Evolutionary conservation across 2,113 vertebrate species (phyloP).

Genomic region (Rafetus swinhoei): DNA sequence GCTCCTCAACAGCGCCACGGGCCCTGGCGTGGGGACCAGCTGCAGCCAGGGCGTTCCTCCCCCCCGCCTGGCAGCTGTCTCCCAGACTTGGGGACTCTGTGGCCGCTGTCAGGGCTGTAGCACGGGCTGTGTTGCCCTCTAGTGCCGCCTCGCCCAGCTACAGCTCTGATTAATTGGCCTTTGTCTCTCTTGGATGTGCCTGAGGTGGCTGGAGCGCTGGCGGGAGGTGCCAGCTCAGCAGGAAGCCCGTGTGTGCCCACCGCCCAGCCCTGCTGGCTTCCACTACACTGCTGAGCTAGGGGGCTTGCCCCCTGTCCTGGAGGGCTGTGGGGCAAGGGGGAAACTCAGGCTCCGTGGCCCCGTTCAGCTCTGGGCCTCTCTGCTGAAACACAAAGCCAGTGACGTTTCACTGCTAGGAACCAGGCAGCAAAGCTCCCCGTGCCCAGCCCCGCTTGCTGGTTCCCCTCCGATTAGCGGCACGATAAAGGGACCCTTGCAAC

Average conservation of each 20-base stretch:
- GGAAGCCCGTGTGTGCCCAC: too few relatives aligned
- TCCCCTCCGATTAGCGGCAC: too few relatives aligned
- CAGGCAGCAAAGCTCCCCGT: not conserved
- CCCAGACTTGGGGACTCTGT: not conserved
- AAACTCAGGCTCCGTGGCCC: too few relatives aligned
- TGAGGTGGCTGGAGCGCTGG: not conserved
- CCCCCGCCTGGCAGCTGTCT: not conserved
- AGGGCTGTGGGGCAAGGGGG: not conserved
- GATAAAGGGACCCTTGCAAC: not conserved
- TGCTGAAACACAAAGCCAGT: too few relatives aligned
- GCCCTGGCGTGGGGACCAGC: not conserved
- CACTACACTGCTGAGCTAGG: not conserved
- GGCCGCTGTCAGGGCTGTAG: not conserved
- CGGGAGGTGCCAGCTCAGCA: not conserved
- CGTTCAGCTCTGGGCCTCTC: too few relatives aligned
- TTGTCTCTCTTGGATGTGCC: not conserved
- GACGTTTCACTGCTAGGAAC: not conserved
- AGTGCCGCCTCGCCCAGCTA: not conserved
- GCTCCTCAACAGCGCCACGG: too few relatives aligned
- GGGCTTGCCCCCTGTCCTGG: not conserved
- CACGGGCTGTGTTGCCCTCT: constrained; percentile 2
- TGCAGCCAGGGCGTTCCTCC: not conserved
- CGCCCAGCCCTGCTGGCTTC: not conserved
- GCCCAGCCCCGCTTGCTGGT: too few relatives aligned
- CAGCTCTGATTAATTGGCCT: not conserved